Conservation (phyloP, 2,113 vertebrate species). For the Spea bombifrons region DNA sequence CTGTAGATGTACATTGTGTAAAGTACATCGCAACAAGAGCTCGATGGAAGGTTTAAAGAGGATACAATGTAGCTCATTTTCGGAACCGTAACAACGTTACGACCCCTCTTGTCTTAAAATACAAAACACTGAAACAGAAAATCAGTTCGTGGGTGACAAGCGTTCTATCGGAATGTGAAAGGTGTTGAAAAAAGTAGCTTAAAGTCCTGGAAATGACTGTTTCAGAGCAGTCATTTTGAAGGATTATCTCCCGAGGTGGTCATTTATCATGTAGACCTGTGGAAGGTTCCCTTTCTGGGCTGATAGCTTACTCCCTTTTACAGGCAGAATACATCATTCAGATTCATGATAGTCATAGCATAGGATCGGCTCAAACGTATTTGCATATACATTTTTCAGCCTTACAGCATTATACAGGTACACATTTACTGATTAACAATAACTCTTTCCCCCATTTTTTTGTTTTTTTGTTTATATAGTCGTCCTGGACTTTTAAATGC, state of each 20-base stretch:
- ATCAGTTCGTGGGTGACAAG: slow-evolving; percentile 59
- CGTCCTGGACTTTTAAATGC: slow-evolving; percentile 90
- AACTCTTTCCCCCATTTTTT: slow-evolving; percentile 37
- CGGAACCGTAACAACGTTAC: slow-evolving; percentile 14
- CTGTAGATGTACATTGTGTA: not conserved
- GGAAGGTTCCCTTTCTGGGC: slow-evolving; percentile 50
- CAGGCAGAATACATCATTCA: slow-evolving; percentile 63
- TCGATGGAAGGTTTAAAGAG: slow-evolving; percentile 2
- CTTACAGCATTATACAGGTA: slow-evolving; percentile 1
- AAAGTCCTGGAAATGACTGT: slow-evolving; percentile 77
- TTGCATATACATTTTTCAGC: slow-evolving; percentile 57
- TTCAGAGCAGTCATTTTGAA: slow-evolving; percentile 77
- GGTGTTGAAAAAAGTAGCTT: slow-evolving; percentile 68
- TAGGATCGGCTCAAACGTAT: slow-evolving; percentile 53
- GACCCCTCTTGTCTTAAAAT: slow-evolving; percentile 56
- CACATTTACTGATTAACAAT: slow-evolving; percentile 1
- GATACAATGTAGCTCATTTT: slow-evolving; percentile 54
- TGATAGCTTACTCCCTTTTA: slow-evolving; percentile 51
- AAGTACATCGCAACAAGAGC: not conserved
- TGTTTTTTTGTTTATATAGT: slow-evolving; percentile 64
- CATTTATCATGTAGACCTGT: slow-evolving; percentile 77
- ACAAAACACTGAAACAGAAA: slow-evolving; percentile 53
- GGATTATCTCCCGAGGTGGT: slow-evolving; percentile 75
- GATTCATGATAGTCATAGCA: slow-evolving; percentile 53
- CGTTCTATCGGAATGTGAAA: slow-evolving; percentile 57